These are phyloP conservation scores for Yoshiicerus persimilis DNA, from an alignment of 1,140 invertebrate species.

Conservation along the genomic window DNA sequence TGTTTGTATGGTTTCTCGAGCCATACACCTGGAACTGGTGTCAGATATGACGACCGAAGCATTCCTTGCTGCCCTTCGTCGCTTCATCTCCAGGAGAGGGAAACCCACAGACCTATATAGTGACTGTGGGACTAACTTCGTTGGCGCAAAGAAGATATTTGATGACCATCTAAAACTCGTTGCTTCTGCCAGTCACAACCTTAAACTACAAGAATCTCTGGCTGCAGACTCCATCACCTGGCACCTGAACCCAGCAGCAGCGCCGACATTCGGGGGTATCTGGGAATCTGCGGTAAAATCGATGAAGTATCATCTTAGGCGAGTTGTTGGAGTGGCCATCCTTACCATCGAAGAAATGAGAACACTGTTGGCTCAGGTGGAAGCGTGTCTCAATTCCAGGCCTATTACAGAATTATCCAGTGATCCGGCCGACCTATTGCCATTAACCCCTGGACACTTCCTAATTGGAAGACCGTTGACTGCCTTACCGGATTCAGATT, in stretches of 20 bases:
- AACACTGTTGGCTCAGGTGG: not conserved
- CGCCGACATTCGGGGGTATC: not conserved
- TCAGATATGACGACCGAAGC: too few species aligned
- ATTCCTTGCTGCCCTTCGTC: too few species aligned
- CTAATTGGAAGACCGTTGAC: not conserved
- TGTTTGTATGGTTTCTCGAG: conserved; percentile 56
- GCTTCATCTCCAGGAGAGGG: too few species aligned
- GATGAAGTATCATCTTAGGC: too few species aligned
- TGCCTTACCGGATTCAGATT: not conserved
- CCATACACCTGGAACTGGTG: too few species aligned
- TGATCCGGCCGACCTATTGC: not conserved
- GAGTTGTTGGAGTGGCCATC: not conserved
- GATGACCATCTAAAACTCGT: too few species aligned
- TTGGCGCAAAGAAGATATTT: conserved; percentile 31
- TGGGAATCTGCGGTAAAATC: not conserved
- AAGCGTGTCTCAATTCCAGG: not conserved
- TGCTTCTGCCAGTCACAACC: not conserved
- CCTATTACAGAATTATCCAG: not conserved
- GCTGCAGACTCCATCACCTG: not conserved
- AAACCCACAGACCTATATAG: conserved; percentile 23
- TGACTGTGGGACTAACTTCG: not conserved
- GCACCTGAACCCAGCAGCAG: not conserved
- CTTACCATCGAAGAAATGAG: not conserved
- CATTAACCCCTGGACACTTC: too few species aligned
- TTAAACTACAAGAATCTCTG: not conserved